Conservation (phyloP, 2,888 invertebrate species). For the Apamea sordens region DNA sequence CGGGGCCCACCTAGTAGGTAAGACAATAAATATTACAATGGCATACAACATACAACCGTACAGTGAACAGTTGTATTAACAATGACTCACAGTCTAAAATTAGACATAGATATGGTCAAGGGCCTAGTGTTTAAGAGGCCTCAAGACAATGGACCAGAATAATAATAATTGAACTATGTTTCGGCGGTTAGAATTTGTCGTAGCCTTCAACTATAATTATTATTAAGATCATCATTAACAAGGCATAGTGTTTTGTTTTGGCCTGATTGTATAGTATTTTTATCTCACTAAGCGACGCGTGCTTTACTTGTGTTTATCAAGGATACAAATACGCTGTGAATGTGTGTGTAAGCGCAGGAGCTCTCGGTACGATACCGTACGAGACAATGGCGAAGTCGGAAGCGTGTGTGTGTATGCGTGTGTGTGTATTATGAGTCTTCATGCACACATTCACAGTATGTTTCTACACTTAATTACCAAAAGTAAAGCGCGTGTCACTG, state of each 20-base stretch:
- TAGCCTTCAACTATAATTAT: slow-evolving; percentile 9
- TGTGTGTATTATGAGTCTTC: too few species aligned
- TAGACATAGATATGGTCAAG: slow-evolving; percentile 36
- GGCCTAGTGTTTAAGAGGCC: background rate
- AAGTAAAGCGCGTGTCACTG: too few species aligned
- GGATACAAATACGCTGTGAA: background rate
- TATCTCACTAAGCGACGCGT: too few species aligned
- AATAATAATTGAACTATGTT: slow-evolving; percentile 22
- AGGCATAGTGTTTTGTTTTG: slow-evolving; percentile 5
- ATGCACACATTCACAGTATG: too few species aligned
- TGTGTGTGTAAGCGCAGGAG: too few species aligned
- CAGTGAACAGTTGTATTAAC: slow-evolving; percentile 10
- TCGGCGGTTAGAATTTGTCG: background rate
- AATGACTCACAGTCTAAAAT: slow-evolving; percentile 31
- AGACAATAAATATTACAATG: background rate
- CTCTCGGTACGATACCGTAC: too few species aligned
- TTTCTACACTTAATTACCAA: too few species aligned
- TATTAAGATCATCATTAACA: slow-evolving; percentile 7
- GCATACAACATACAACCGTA: too few species aligned
- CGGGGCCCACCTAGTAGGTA: too few species aligned
- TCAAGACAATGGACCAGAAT: slow-evolving; percentile 31
- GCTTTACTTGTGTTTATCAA: background rate
- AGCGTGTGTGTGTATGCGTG: background rate
- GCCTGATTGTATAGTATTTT: too few species aligned
- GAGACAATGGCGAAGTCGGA: background rate